Evolutionary conservation across 2,888 invertebrate species (phyloP).

Genomic region (Cenopis cana): DNA sequence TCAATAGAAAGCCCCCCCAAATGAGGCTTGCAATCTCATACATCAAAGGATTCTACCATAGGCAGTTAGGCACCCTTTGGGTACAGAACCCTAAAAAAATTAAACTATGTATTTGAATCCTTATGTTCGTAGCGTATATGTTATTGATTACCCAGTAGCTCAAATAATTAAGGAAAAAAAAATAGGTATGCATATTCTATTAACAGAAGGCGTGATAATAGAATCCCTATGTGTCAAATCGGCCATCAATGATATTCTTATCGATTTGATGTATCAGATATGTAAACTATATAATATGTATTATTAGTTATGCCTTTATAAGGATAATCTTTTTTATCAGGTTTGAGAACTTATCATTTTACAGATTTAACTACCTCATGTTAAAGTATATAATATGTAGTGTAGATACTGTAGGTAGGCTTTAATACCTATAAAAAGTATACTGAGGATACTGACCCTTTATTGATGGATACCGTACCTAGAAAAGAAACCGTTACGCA

Average conservation of each 20-base stretch:
- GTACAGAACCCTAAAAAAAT: not conserved
- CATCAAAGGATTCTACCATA: no score
- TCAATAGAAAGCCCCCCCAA: no score
- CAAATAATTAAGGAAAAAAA: not conserved
- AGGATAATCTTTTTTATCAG: no score
- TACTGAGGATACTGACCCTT: not conserved
- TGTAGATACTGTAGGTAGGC: not conserved
- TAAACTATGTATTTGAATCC: not conserved
- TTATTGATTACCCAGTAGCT: not conserved
- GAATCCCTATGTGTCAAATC: conserved; percentile 16
- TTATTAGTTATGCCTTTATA: no score
- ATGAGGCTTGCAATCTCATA: no score
- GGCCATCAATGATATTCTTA: conserved; percentile 17
- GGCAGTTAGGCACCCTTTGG: no score
- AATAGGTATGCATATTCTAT: not conserved
- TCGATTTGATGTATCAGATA: conserved; percentile 28
- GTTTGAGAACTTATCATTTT: no score
- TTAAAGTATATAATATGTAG: no score
- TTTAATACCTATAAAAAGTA: no score
- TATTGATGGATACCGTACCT: not conserved
- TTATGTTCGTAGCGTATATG: not conserved
- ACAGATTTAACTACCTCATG: no score
- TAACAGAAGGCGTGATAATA: conserved; percentile 21
- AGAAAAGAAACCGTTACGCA: no score
- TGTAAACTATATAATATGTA: no score